Evolutionary conservation across 1,140 invertebrate species (phyloP), one percentile per base, ranked within the genome.

Genomic region (Plutomurus gul): DNA sequence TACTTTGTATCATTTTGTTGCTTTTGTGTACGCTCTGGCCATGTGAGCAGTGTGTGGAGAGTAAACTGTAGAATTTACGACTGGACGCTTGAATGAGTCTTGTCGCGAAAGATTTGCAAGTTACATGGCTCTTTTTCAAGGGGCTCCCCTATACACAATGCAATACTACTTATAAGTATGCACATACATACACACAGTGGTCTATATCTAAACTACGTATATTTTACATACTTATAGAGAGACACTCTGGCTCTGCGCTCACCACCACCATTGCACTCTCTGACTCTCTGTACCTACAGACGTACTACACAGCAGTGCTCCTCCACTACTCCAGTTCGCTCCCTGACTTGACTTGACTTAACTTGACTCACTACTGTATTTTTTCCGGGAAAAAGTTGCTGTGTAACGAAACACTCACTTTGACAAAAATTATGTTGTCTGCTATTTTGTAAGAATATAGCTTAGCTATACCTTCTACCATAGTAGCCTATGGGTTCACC

Each of bases 1-100:
- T 65, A 65, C 56, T 65, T 65, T 65, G 56, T 65, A 65, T 65
- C 56, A 65, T 65, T 65, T 65, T 65, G 56, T 65, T 65, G 56
- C 56, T 65, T 65, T 65, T 65, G 56, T 65, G 27, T 33, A 65
- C 25, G 27, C 27, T 25, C 10, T 30, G 56, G 30, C 27, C 27
- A 65, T 25, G 56, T 36, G 56, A 36, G 56, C 27, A 65, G 56
- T 65, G 56, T 65, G 56, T 65, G 56, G 56, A 65, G 56, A 65
- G 56, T 65, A 65, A 65, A 65, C 56, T 65, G 56, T 65, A 65
- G 56, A 65, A 65, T 65, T 65, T 65, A 65, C 56, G 56, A 65
- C 56, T 65, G 56, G 56, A 65, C 56, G 56, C 56, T 33, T 65
- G 56, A 65, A 65, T 65, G 56, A 65, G 56, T 65, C 56, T 65